A percentile compares a stretch with the other conserved stretches of the same genome.
Conservation (phyloP, 2,888 invertebrate species). For the Lithodes maja region DNA sequence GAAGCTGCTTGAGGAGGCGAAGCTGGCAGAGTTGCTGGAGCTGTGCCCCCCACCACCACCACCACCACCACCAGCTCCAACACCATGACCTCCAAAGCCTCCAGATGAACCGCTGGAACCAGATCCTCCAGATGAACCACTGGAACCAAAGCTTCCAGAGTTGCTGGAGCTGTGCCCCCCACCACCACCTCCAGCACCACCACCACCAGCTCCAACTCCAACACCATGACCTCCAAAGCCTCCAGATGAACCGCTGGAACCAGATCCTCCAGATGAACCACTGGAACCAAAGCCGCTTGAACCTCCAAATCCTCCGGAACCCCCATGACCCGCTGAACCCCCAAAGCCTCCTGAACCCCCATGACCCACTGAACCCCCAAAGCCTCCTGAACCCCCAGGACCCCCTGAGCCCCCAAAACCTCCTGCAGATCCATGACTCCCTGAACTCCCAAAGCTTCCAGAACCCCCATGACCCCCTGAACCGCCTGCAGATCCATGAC, state of each 20-base stretch:
- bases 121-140: neutral
- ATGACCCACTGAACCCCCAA: neutral
- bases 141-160: neutral
- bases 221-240: neutral
- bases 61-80: neutral
- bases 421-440: constrained; percentile 3
- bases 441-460: neutral
- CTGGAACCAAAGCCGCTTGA: too few relatives aligned
- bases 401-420: constrained; percentile 5
- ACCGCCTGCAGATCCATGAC: neutral
- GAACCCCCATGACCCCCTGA: neutral
- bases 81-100: neutral
- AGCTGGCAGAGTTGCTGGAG: neutral
- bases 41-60: neutral
- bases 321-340: neutral
- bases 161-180: neutral
- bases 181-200: neutral
- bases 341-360: neutral
- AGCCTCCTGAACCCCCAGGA: neutral
- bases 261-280: neutral
- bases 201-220: neutral
- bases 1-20: neutral
- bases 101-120: neutral
- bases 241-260: neutral
- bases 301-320: neutral